phyloP scores from a whole-genome alignment of 2,113 vertebrate species.

The Periophthalmus modestus region DNA sequence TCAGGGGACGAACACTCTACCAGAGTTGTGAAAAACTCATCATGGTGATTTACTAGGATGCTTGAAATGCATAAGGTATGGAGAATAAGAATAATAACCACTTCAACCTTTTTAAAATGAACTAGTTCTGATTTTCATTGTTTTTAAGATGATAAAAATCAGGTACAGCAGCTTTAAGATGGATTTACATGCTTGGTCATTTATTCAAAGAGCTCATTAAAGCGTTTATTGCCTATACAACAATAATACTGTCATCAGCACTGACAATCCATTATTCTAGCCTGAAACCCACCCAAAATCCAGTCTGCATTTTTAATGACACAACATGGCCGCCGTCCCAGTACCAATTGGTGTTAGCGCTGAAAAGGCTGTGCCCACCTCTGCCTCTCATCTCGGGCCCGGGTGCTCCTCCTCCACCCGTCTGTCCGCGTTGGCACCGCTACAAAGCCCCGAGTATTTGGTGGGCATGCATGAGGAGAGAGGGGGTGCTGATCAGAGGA shows the following conservation, averaged over 20 bases:
- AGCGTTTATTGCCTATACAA: too few relatives aligned
- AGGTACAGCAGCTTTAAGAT: too few relatives aligned
- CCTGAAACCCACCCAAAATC: background rate
- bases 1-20: too few relatives aligned
- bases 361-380: slow-evolving; percentile 29
- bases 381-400: slow-evolving; percentile 51
- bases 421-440: slow-evolving; percentile 70
- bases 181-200: too few relatives aligned
- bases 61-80: too few relatives aligned
- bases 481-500: slow-evolving; percentile 64
- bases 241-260: background rate
- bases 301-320: background rate
- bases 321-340: slow-evolving; percentile 6
- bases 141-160: too few relatives aligned
- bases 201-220: too few relatives aligned
- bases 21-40: too few relatives aligned
- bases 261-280: background rate
- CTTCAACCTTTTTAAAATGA: too few relatives aligned
- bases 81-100: too few relatives aligned
- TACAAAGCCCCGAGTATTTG: slow-evolving; percentile 73
- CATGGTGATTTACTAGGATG: too few relatives aligned
- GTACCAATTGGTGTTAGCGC: slow-evolving; percentile 29
- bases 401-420: slow-evolving; percentile 61
- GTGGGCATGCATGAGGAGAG: slow-evolving; percentile 55
- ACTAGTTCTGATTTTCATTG: too few relatives aligned